Evolutionary conservation across 2,888 invertebrate species (phyloP).

Genomic region (Pseudococcus longispinus): DNA sequence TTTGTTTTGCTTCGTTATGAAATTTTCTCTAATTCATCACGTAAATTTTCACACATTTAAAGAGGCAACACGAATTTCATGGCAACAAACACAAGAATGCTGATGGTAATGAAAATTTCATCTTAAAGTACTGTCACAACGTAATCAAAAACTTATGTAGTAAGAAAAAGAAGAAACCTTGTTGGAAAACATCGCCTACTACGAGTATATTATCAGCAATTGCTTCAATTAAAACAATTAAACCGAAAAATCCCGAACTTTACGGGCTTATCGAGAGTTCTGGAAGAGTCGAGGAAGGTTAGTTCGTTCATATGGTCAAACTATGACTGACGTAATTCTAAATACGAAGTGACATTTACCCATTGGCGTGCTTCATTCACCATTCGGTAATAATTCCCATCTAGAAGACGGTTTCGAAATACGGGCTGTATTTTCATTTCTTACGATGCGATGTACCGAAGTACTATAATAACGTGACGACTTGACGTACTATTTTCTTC

Average conservation of each 20-base stretch:
- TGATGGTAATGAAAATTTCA: too few species aligned
- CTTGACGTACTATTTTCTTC: background rate
- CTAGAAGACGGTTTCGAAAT: background rate
- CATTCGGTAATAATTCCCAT: constrained; percentile 3
- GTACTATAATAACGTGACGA: background rate
- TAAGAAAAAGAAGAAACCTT: background rate
- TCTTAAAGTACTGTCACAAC: background rate
- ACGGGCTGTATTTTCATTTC: background rate
- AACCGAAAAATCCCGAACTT: background rate
- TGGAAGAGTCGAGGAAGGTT: background rate
- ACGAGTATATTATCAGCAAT: background rate
- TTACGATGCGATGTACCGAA: too few species aligned
- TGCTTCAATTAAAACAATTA: constrained; percentile 30
- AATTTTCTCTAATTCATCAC: too few species aligned
- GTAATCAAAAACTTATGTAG: background rate
- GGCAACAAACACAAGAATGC: too few species aligned
- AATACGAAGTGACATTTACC: background rate
- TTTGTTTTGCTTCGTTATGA: too few species aligned
- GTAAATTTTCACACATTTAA: too few species aligned
- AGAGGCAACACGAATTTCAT: too few species aligned
- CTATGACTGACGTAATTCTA: constrained; percentile 20
- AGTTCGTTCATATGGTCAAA: background rate
- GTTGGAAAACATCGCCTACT: background rate
- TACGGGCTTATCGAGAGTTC: background rate
- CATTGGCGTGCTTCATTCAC: background rate